Conservation (phyloP, 2,797 vertebrate species). For the Sebastes itinus region DNA sequence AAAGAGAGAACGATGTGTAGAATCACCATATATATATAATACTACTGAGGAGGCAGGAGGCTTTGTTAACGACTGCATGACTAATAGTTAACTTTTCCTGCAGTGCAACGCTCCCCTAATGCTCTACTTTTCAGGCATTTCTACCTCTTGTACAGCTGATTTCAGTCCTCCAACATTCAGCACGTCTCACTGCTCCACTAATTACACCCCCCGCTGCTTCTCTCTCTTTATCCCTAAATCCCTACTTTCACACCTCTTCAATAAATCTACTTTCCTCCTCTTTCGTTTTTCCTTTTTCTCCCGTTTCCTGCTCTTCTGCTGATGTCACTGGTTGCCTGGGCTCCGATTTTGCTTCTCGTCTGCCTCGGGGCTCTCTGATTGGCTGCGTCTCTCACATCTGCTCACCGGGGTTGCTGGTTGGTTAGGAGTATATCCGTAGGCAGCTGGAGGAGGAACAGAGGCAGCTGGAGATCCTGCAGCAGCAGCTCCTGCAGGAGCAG, state of each 20-base stretch:
- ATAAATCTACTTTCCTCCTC: slow-evolving; percentile 43
- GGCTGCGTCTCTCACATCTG: slow-evolving; percentile 28
- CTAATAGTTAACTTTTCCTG: neutral
- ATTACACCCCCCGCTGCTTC: slow-evolving; percentile 36
- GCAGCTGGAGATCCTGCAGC: slow-evolving; percentile 98
- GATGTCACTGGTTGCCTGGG: slow-evolving; percentile 70
- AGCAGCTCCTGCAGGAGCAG: slow-evolving; percentile 97
- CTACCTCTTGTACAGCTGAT: slow-evolving; percentile 14
- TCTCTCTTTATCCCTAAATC: slow-evolving; percentile 34
- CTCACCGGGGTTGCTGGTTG: slow-evolving; percentile 40
- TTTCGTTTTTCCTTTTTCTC: slow-evolving; percentile 18
- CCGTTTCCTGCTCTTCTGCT: slow-evolving; percentile 60
- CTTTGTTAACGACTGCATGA: neutral
- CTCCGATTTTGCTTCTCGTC: slow-evolving; percentile 46
- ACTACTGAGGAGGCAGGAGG: neutral
- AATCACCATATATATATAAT: neutral
- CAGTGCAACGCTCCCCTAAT: neutral
- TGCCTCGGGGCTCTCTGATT: slow-evolving; percentile 53
- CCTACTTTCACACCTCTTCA: slow-evolving; percentile 54
- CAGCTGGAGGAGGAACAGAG: slow-evolving; percentile 98
- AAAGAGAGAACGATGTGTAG: neutral
- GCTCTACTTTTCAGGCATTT: neutral
- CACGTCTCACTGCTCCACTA: slow-evolving; percentile 24
- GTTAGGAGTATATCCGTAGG: slow-evolving; percentile 96
- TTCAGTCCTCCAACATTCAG: slow-evolving; percentile 8